Conservation (phyloP, 2,888 invertebrate genomes). For the Trichogramma evanescens region DNA sequence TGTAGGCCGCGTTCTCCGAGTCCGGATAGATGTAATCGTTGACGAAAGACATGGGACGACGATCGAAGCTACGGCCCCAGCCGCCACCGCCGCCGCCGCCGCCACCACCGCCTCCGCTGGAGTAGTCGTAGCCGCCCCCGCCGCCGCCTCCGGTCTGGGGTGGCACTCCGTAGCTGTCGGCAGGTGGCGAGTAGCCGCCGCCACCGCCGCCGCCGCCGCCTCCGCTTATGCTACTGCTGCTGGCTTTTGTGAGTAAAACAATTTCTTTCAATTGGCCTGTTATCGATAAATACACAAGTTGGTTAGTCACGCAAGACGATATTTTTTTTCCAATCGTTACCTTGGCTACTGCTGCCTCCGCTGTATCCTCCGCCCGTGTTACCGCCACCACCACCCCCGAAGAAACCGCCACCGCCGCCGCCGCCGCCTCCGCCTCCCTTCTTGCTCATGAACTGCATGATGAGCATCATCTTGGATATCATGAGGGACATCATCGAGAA, state of each 20-base stretch:
- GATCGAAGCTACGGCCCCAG: slow-evolving; percentile 51
- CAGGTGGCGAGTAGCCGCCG: slow-evolving; percentile 46
- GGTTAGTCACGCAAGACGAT: background rate
- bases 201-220: slow-evolving; percentile 52
- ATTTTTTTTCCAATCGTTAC: slow-evolving; percentile 9
- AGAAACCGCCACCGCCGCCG: slow-evolving; percentile 46
- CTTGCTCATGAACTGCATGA: slow-evolving; percentile 34
- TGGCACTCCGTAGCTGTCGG: slow-evolving; percentile 38
- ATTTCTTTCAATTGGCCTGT: slow-evolving; percentile 38
- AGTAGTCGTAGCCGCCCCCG: slow-evolving; percentile 40
- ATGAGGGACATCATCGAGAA: slow-evolving; percentile 58
- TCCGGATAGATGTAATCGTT: background rate
- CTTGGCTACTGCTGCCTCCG: slow-evolving; percentile 44
- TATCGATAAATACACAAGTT: slow-evolving; percentile 1
- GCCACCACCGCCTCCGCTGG: slow-evolving; percentile 36
- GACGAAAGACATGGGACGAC: slow-evolving; percentile 34
- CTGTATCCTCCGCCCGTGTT: slow-evolving; percentile 42
- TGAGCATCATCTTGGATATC: slow-evolving; percentile 53
- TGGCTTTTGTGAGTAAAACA: slow-evolving; percentile 46
- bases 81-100: slow-evolving; percentile 46
- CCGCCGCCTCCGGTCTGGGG: slow-evolving; percentile 36
- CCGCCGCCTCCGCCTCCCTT: slow-evolving; percentile 38
- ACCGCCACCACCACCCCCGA: background rate
- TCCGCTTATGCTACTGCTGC: slow-evolving; percentile 46
- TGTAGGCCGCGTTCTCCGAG: background rate